A percentile compares a stretch with the other conserved stretches of the same genome.
These are phyloP conservation scores for Acanthosepion lycidas DNA, from an alignment of 2,888 invertebrate species.

Conservation along the genomic window DNA sequence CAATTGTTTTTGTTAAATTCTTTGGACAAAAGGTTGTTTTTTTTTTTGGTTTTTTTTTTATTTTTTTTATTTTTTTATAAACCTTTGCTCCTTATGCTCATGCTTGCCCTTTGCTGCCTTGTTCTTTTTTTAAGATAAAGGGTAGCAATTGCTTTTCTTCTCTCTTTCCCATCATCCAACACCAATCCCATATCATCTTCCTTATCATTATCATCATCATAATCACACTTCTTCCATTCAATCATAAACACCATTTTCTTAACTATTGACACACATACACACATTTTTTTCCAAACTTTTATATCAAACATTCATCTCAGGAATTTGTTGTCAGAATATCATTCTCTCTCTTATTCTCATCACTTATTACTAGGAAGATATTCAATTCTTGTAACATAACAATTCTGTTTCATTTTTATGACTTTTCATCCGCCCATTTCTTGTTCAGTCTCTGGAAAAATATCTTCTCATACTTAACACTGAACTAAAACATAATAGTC, in stretches of 20 bases:
- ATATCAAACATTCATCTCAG: conserved; percentile 33
- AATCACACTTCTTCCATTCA: conserved; percentile 7
- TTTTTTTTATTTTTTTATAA: too few relatives aligned
- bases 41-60: too few relatives aligned
- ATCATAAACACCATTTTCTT: neutral
- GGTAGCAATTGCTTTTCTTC: neutral
- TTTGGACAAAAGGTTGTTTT: neutral
- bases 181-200: neutral
- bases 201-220: neutral
- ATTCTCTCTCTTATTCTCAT: neutral
- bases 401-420: neutral
- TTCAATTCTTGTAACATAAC: conserved; percentile 7
- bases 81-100: neutral
- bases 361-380: neutral
- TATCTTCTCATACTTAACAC: conserved; percentile 34
- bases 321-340: conserved; percentile 12
- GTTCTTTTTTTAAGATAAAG: neutral
- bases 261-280: neutral
- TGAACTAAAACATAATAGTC: neutral
- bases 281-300: neutral
- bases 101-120: conserved; percentile 21
- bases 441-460: neutral
- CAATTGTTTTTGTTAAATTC: conserved; percentile 17
- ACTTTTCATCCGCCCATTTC: conserved; percentile 33
- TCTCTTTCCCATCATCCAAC: neutral